phyloP scores from a whole-genome alignment of 2,888 invertebrate species.

The Papilio demoleus region DNA sequence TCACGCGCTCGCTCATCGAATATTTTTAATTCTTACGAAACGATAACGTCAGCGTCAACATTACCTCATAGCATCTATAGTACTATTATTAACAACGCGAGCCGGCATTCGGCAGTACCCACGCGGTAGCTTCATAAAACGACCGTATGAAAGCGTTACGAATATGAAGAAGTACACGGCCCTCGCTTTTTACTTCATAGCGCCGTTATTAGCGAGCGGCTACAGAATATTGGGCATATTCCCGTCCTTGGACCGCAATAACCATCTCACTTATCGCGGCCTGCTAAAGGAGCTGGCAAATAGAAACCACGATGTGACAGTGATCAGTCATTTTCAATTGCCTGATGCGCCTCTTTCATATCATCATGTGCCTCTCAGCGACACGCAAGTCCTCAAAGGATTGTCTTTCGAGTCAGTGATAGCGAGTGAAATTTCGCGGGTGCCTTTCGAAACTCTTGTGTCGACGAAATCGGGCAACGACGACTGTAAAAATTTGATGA shows the following conservation, averaged over 20 bases:
- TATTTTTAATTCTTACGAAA: conserved; percentile 78
- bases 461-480: conserved; percentile 78
- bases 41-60: conserved; percentile 66
- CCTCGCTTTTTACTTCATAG: conserved; percentile 61
- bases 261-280: conserved; percentile 78
- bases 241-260: conserved; percentile 79
- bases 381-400: conserved; percentile 71
- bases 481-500: conserved; percentile 77
- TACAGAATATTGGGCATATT: conserved; percentile 82
- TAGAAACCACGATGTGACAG: conserved; percentile 80
- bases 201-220: conserved; percentile 61
- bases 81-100: conserved; percentile 78
- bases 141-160: conserved; percentile 58
- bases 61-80: conserved; percentile 76
- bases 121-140: conserved; percentile 63
- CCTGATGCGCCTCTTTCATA: conserved; percentile 77
- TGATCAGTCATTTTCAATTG: conserved; percentile 79
- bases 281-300: conserved; percentile 78
- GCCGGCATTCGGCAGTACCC: conserved; percentile 70
- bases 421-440: conserved; percentile 73
- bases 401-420: conserved; percentile 78
- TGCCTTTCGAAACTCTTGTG: conserved; percentile 77
- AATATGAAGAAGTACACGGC: conserved; percentile 64
- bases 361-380: conserved; percentile 79
- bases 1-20: conserved; percentile 69